These are phyloP conservation scores for Zele albiditarsus DNA, from an alignment of 2,888 invertebrate species.

Conservation along the genomic window DNA sequence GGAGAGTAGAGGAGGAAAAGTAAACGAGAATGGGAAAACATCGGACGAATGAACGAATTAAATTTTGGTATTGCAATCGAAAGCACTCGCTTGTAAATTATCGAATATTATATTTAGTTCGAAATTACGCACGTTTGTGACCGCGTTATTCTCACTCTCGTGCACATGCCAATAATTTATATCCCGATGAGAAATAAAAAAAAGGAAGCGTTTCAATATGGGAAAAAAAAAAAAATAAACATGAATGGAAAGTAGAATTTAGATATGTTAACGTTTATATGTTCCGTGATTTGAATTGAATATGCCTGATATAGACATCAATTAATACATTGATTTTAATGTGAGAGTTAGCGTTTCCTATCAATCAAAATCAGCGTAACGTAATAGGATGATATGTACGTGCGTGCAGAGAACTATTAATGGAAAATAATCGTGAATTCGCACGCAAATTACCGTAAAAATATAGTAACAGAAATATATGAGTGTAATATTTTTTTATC, in stretches of 20 bases:
- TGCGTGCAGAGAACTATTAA: background rate
- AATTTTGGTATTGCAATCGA: constrained; percentile 29
- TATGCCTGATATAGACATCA: background rate
- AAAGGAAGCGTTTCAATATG: background rate
- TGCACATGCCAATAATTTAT: constrained; percentile 10
- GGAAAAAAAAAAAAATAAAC: background rate
- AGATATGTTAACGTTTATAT: background rate
- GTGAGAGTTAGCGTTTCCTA: background rate
- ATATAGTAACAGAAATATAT: too few relatives aligned
- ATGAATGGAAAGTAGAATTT: background rate
- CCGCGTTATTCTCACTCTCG: background rate
- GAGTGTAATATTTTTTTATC: too few relatives aligned
- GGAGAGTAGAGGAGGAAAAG: background rate
- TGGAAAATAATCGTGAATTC: too few relatives aligned
- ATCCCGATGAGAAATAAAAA: background rate
- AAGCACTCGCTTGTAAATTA: constrained; percentile 25
- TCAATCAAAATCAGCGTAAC: background rate
- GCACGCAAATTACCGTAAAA: too few relatives aligned
- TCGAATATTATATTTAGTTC: constrained; percentile 16
- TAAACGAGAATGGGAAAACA: background rate
- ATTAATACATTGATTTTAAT: background rate
- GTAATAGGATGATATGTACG: background rate
- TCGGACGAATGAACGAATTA: background rate
- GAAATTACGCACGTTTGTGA: constrained; percentile 8
- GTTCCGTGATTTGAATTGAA: background rate